These are phyloP conservation scores for Vidua chalybeata DNA, from an alignment of 2,113 vertebrate species.

Conservation along the genomic window DNA sequence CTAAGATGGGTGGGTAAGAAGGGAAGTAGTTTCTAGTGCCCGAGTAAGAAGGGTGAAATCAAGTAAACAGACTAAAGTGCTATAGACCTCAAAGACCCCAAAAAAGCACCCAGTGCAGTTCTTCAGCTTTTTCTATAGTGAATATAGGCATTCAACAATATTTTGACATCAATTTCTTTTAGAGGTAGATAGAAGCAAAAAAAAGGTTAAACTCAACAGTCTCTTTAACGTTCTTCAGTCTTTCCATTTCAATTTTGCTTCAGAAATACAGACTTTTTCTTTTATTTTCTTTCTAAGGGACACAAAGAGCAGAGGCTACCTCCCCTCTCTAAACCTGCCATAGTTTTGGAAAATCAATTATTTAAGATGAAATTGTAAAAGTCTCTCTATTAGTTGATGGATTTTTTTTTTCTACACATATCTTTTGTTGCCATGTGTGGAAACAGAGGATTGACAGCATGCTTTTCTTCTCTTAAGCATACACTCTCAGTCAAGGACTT, in stretches of 20 bases:
- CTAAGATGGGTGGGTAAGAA: neutral
- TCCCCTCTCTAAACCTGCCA: neutral
- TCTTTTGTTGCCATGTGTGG: neutral
- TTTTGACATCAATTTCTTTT: neutral
- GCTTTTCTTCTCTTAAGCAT: slow-evolving; percentile 31
- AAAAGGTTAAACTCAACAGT: neutral
- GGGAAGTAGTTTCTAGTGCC: neutral
- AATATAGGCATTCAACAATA: neutral
- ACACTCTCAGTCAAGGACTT: slow-evolving; percentile 31
- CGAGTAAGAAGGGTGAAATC: neutral
- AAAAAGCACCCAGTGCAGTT: neutral
- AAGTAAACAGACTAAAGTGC: neutral
- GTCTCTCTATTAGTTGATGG: neutral
- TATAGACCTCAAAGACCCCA: neutral
- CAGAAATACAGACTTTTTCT: neutral
- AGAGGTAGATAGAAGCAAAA: neutral
- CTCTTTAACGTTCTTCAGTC: neutral
- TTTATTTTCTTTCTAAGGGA: neutral
- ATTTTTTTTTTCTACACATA: neutral
- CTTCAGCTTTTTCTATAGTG: neutral
- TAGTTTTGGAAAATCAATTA: neutral
- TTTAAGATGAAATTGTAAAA: neutral
- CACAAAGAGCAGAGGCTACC: neutral
- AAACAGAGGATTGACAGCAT: neutral
- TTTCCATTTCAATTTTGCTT: neutral